Conservation (phyloP, 2,888 invertebrate species). For the Polymixis lichenea region DNA sequence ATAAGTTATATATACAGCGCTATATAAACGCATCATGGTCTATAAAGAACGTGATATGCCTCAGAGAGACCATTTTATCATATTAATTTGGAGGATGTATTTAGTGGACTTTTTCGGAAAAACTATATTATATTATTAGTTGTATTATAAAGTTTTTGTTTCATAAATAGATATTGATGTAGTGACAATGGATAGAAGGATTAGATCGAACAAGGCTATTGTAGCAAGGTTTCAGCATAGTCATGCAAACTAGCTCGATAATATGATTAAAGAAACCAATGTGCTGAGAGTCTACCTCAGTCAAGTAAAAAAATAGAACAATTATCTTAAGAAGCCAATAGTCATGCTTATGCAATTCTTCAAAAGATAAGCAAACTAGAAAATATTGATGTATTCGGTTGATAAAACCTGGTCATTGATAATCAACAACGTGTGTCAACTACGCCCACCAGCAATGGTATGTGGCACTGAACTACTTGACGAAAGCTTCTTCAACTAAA, state of each 20-base stretch:
- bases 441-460: slow-evolving; percentile 53
- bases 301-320: neutral
- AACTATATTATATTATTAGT: too few relatives aligned
- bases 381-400: slow-evolving; percentile 56
- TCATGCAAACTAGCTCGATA: neutral
- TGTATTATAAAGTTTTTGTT: neutral
- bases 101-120: neutral
- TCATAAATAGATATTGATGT: neutral
- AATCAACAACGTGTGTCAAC: slow-evolving; percentile 48
- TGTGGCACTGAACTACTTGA: slow-evolving; percentile 55
- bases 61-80: slow-evolving; percentile 15
- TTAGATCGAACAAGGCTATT: neutral
- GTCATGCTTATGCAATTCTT: slow-evolving; percentile 20
- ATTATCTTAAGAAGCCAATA: neutral
- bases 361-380: slow-evolving; percentile 34
- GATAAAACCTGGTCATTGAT: slow-evolving; percentile 56
- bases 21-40: slow-evolving; percentile 69
- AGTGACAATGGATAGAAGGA: neutral
- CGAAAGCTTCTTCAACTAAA: slow-evolving; percentile 50
- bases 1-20: slow-evolving; percentile 46
- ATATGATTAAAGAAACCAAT: neutral
- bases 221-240: neutral
- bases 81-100: neutral
- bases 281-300: neutral
- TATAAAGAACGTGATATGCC: slow-evolving; percentile 52